These are phyloP conservation scores for Zosterops japonicus DNA, from an alignment of 2,113 vertebrate genomes.

Conservation along the genomic window DNA sequence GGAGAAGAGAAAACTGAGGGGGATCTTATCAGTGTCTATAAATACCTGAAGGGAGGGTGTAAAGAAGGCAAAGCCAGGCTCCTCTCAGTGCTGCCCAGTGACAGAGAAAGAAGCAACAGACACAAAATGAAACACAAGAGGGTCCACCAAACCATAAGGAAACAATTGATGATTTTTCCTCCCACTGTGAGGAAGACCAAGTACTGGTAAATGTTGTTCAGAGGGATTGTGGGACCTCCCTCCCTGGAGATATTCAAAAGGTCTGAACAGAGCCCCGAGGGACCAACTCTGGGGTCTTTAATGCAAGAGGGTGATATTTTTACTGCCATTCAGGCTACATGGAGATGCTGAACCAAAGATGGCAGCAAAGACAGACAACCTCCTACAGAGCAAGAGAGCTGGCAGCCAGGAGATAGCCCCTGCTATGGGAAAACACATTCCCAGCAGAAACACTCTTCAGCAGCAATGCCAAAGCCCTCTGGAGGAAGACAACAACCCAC, in stretches of 20 bases:
- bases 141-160: neutral
- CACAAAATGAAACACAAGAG: neutral
- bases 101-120: neutral
- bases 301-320: neutral
- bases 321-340: neutral
- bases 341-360: neutral
- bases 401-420: neutral
- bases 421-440: neutral
- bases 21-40: neutral
- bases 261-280: neutral
- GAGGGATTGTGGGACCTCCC: neutral
- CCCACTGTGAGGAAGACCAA: neutral
- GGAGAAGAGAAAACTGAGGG: neutral
- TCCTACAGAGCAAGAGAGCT: neutral
- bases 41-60: neutral
- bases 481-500: neutral
- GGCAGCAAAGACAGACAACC: neutral
- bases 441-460: neutral
- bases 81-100: neutral
- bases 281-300: neutral
- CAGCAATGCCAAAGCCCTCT: neutral
- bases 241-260: neutral
- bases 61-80: neutral
- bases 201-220: neutral
- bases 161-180: neutral